Evolutionary conservation across 2,113 vertebrate genomes (phyloP), one percentile per base, ranked within the genome.

Genomic region (Osmerus mordax): DNA sequence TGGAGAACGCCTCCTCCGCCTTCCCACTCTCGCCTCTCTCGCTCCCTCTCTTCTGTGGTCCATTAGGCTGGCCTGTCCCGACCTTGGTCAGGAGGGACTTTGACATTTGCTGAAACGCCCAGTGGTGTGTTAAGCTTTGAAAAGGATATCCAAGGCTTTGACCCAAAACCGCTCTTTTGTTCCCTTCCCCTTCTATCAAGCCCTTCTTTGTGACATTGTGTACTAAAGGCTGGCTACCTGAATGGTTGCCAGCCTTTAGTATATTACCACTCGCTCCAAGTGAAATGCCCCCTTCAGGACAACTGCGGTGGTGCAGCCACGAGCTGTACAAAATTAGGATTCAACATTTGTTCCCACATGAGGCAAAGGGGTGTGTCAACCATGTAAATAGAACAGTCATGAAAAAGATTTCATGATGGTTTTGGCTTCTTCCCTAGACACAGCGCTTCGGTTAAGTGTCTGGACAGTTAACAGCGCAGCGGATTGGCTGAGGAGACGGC

Each of bases 31-130:
- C 36, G 67, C 13, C 74, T 78, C 28, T 15, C 71, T 82, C 83
- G 79, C 77, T 75, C 77, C 74, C 74, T 80, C 23, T 32, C 23
- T 15, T 15, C 61, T 14, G 78, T 78, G 78, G 81, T 87, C 86
- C 86, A 89, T 89, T 87, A 88, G 82, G 81, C 81, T 83, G 85
- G 41, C 8, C 41, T 11, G 41, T 47, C 83, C 83, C 81, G 78
- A 89, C 86, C 78, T 84, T 83, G 81, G 79, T 76, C 84, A 84
- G 81, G 69, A 88, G 79, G 84, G 82, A 84, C 84, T 87, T 83
- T 90, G 87, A 89, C 89, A 87, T 88, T 87, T 87, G 81, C 85
- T 83, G 80, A 88, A 86, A 86, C 83, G 75, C 84, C 83, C 85
- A 87, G 82, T 80, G 82, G 87, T 88, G 81, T 84, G 84, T 83